These are phyloP conservation scores for Sebastes paucispinis DNA, from an alignment of 2,797 vertebrate genomes.

Conservation along the genomic window DNA sequence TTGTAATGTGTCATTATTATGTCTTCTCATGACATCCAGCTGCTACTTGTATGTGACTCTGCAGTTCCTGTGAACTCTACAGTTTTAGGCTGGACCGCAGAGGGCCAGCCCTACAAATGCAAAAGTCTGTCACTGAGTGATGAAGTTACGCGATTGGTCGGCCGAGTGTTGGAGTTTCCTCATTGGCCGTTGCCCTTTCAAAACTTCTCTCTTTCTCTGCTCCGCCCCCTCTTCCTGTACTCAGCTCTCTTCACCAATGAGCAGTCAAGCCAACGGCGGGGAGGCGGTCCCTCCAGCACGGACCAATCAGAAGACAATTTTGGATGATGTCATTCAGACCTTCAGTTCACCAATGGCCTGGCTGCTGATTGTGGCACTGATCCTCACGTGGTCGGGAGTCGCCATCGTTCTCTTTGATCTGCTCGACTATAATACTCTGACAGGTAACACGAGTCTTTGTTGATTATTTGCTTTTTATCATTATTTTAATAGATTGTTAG, in stretches of 20 bases:
- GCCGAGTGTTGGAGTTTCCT: too few species aligned
- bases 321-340: constrained; percentile 88
- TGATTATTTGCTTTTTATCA: not conserved
- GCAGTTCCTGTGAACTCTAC: not conserved
- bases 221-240: not conserved
- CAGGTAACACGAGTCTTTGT: constrained; percentile 81
- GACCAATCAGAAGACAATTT: constrained; percentile 85
- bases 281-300: constrained; percentile 78
- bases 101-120: not conserved
- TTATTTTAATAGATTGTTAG: not conserved
- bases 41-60: not conserved
- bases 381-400: constrained; percentile 96
- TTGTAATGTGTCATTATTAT: too few species aligned
- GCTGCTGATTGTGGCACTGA: constrained; percentile 92
- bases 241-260: constrained; percentile 83
- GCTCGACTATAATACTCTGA: constrained; percentile 90
- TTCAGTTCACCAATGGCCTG: constrained; percentile 96
- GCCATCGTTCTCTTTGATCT: constrained; percentile 96
- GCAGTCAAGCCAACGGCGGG: constrained; percentile 86
- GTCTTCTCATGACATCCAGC: accelerated
- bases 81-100: not conserved
- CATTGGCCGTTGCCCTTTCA: too few species aligned
- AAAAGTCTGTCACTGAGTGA: too few species aligned
- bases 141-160: too few species aligned
- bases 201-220: not conserved